phyloP scores from a whole-genome alignment of 2,113 vertebrate genomes.

The Pelodiscus sinensis region DNA sequence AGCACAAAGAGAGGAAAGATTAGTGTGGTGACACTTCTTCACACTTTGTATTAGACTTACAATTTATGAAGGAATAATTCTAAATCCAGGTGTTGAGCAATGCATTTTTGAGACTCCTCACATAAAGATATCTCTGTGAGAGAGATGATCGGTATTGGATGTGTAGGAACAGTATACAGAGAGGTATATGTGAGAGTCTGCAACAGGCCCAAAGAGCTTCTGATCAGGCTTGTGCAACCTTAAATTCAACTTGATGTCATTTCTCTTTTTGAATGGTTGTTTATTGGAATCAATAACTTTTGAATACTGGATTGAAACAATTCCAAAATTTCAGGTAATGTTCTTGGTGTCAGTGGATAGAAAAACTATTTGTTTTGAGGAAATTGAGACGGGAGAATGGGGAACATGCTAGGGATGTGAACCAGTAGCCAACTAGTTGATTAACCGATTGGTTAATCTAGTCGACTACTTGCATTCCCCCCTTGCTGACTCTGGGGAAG shows the following conservation, averaged over 20 bases:
- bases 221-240: accelerated
- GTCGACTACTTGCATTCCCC: too few relatives aligned
- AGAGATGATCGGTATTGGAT: background rate
- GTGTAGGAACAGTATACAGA: background rate
- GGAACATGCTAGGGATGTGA: too few relatives aligned
- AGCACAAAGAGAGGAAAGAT: background rate
- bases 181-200: accelerated
- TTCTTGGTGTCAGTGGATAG: background rate
- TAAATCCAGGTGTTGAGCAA: background rate
- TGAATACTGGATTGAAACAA: background rate
- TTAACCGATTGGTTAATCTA: too few relatives aligned
- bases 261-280: background rate
- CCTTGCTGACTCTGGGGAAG: too few relatives aligned
- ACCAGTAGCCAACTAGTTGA: too few relatives aligned
- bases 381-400: too few relatives aligned
- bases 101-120: background rate
- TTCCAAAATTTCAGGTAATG: background rate
- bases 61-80: background rate
- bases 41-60: background rate
- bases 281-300: background rate
- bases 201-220: background rate
- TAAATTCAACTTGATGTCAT: background rate
- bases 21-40: background rate
- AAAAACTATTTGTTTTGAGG: background rate
- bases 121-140: background rate